Base-by-base conservation (phyloP, 2,797 vertebrate genomes). In the Tolypeutes matacus region DNA sequence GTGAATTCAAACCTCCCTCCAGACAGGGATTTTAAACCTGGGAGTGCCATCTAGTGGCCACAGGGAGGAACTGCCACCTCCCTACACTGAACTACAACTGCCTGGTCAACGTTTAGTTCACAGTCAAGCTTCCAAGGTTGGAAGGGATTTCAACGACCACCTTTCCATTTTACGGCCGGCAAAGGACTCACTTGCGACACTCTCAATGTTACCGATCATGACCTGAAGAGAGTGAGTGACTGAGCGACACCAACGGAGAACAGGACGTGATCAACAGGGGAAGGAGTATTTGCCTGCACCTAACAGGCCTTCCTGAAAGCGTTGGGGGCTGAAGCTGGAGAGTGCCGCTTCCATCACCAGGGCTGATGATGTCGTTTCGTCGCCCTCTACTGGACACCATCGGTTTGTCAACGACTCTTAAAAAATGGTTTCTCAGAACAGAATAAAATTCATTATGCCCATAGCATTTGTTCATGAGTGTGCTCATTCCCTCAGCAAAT, bases 51-150 rank as follows among this genome's bases (percentile, higher is more conserved):
- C 89, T 89, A 31, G 93, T 77, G 95, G 96, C 10, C 0, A 0
- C 2, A 7, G 0, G 1, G 15, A 8, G 83, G n/a, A 58, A 70
- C 34, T 42, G 36, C 92, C 23, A 7, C 36, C 14, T 21, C 46
- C 77, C 65, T 0, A 0, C 4, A 0, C 46, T 1, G 21, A 31
- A 14, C 18, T 31, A 0, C 4, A 25, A 18, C 31, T 0, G 34
- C 62, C 34, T 29, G 51, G 49, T 31, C 36, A 67, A 36, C 1
- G 3, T 25, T 1, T 5, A 72, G 39, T 39, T 39, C 39, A 46
- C n/a, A 49, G 49, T 21, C 14, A 27, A 31, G 46, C 46, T 60
- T 56, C 62, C 49, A 62, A 84, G 46, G 49, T 4, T 27, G 60
- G 34, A 53, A 70, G 27, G 29, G 65, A 13, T 31, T 92, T 90